Evolutionary conservation across 2,113 vertebrate genomes (phyloP).

Genomic region (Ranitomeya variabilis): DNA sequence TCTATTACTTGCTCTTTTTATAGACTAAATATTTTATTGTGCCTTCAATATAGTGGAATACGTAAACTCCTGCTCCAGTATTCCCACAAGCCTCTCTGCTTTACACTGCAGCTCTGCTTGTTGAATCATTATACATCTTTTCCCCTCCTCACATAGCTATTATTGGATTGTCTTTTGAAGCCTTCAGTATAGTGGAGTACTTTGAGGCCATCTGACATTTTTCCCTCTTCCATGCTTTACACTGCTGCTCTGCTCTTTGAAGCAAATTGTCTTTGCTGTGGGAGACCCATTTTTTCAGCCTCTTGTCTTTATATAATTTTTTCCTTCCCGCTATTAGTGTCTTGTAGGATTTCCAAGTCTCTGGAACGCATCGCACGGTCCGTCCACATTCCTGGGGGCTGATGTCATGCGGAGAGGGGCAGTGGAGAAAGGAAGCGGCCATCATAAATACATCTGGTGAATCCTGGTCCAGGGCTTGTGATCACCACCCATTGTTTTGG

Average conservation of each 20-base stretch:
- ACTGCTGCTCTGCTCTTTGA: background rate
- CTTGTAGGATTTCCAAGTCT: background rate
- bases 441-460: background rate
- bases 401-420: slow-evolving; percentile 8
- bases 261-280: background rate
- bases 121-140: too few species aligned
- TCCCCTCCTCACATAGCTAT: too few species aligned
- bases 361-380: too few species aligned
- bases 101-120: too few species aligned
- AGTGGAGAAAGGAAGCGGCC: background rate
- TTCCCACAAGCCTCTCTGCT: too few species aligned
- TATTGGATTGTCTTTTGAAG: too few species aligned
- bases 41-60: too few species aligned
- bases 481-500: background rate
- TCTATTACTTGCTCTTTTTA: too few species aligned
- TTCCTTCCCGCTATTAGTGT: background rate
- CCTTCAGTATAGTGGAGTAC: background rate
- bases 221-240: background rate
- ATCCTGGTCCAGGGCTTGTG: background rate
- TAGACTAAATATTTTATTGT: too few species aligned
- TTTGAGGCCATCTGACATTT: too few species aligned
- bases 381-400: slow-evolving; percentile 17
- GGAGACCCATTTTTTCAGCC: too few species aligned
- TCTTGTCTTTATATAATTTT: background rate
- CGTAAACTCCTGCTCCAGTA: too few species aligned